Evolutionary conservation across 1,140 invertebrate species (phyloP), one percentile per base, ranked within the genome.

Genomic region (Drosophila baimaii): DNA sequence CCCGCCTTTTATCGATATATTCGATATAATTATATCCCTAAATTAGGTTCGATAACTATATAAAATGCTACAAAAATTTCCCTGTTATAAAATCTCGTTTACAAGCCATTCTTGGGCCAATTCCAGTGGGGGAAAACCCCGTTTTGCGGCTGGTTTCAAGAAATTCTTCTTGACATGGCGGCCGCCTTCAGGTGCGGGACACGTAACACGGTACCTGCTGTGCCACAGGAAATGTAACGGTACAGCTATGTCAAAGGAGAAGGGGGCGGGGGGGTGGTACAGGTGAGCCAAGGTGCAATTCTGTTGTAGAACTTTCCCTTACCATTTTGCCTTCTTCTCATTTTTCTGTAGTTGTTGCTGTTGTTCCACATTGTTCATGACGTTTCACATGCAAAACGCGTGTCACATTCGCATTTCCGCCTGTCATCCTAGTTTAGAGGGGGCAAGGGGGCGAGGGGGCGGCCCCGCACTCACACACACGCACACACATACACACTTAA

Each of bases 381-480:
- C 85, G 85, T 90, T 90, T 89, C 82, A 90, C 82, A 90, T 90
- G 88, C 88, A 86, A 90, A 90, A 90, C 82, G 86, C 86, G 86
- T 90, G 86, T 90, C 86, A 86, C 82, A 83, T 82, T 81, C 86
- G 82, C 88, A 90, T 86, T 90, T 90, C 83, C 84, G 83, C 69
- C 84, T 89, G 83, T 88, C 83, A 88, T 88, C 80, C 84, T 83
- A 89, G 83, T 89, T 89, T 84, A 82, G 12, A 35, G 51, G 29
- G 29, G 27, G n/a, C n/a, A n/a, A n/a, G n/a, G 47, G 25, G 1
- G 5, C n/a, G 12, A 13, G 29, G 17, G 27, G 12, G 6, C 10
- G 3, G 0, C 5, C 8, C 15, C 5, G 9, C 39, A 25, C 55
- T 12, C 39, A 15, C 33, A 29, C 7, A 19, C 31, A 39, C 31